Evolutionary conservation across 2,113 vertebrate genomes (phyloP), one percentile per base, ranked within the genome.

Genomic region (Pogonocichla stellata): DNA sequence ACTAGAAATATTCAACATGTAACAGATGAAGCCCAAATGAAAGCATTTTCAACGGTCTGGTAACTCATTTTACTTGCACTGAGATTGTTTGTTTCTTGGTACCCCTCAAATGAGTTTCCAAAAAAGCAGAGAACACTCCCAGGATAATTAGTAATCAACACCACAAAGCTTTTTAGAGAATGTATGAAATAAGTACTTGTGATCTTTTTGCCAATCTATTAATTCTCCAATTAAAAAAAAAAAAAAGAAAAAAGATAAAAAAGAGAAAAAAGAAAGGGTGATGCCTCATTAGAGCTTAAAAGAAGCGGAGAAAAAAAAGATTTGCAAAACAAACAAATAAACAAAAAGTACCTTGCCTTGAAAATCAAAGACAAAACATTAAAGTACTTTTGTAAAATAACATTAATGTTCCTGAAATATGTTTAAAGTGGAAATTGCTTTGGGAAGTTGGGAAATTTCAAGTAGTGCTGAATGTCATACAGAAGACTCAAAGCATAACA

Each of bases 391-490:
- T 88, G 36, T 56, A 86, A 93, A 94, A 89, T 91, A 92, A 82
- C 14, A 7, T 72, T 67, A 83, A 93, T 83, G 88, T 56, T 95
- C 58, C 67, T 71, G 66, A 95, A 97, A 91, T 92, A 91, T 86
- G 26, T n/a, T 94, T 90, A 57, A 93, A 92, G 50, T 72, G 36
- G 64, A 95, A 97, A 95, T 93, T 97, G 83, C 60, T 93, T 92
- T 92, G 88, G 90, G 92, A 93, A 95, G 64, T 31, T 94, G 93
- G 94, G 94, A 95, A 91, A 96, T 53, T 92, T 96, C 57, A 58
- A 1, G 3, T 34, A 62, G 24, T n/a, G 20, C 22, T 92, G 28
- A 17, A 62, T 64, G 69, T 64, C 65, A 60, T 25, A 53, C 17
- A 66, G 1, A 6, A 82, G 43, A 83, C 50, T 25, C 42, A 92